These are phyloP conservation scores for Atherinosoma microstoma DNA, from an alignment of 2,797 vertebrate species.

Conservation along the genomic window DNA sequence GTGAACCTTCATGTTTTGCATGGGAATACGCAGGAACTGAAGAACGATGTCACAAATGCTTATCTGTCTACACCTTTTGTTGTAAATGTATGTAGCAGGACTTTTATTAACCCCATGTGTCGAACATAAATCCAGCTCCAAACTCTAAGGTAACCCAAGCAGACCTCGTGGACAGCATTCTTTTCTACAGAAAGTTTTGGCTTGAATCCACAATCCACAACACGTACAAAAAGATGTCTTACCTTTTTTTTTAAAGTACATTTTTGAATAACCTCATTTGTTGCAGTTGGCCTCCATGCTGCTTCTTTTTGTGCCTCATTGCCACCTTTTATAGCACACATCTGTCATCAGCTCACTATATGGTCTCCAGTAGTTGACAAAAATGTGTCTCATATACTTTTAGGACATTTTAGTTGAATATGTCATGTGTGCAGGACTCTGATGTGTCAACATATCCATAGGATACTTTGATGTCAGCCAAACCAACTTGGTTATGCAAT, in stretches of 20 bases:
- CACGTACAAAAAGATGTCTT: too few relatives aligned
- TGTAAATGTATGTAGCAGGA: not conserved
- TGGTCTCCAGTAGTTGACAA: not conserved
- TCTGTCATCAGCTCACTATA: not conserved
- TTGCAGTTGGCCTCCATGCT: not conserved
- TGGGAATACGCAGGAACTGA: not conserved
- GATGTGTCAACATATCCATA: not conserved
- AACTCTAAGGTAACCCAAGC: too few relatives aligned
- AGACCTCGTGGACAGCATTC: not conserved
- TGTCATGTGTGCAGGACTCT: not conserved
- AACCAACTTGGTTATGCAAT: not conserved
- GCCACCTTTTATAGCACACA: not conserved
- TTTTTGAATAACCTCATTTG: not conserved
- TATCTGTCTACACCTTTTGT: constrained; percentile 3
- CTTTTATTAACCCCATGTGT: not conserved
- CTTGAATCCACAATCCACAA: not conserved
- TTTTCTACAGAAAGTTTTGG: not conserved
- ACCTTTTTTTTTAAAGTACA: too few relatives aligned
- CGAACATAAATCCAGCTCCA: not conserved
- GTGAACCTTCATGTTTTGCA: not conserved
- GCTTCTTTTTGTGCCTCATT: not conserved
- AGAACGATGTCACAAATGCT: not conserved
- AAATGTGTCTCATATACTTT: not conserved
- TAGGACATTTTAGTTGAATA: not conserved
- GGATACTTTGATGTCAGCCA: not conserved